These are phyloP conservation scores for Stegodyphus dumicola DNA, from an alignment of 1,140 invertebrate genomes.

Conservation along the genomic window DNA sequence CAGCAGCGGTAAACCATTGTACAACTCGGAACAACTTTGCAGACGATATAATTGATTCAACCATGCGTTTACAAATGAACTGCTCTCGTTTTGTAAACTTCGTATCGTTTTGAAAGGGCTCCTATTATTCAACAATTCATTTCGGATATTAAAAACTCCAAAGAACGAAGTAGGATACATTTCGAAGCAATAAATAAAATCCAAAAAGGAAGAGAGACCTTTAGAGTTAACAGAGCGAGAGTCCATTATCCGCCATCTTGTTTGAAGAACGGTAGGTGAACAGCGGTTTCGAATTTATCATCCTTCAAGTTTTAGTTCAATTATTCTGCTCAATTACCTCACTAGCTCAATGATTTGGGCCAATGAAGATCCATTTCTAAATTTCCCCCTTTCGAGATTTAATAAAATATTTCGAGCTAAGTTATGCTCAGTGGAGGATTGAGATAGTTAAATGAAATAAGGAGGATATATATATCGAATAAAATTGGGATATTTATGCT, in stretches of 20 bases:
- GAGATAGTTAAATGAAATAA: no score
- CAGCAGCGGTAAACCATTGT: conserved; percentile 57
- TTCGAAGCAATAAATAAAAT: conserved; percentile 28
- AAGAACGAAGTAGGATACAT: conserved; percentile 53
- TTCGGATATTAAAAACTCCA: conserved; percentile 50
- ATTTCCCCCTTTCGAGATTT: no score
- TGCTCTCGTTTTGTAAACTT: conserved; percentile 46
- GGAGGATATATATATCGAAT: no score
- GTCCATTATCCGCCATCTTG: conserved; percentile 50
- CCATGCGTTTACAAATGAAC: conserved; percentile 45
- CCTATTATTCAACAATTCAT: conserved; percentile 50
- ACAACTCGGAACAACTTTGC: conserved; percentile 46
- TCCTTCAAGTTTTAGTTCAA: conserved; percentile 27
- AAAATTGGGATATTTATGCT: no score
- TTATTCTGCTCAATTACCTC: conserved; percentile 55
- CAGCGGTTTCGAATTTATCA: conserved; percentile 38
- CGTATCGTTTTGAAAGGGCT: conserved; percentile 13
- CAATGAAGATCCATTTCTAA: not conserved
- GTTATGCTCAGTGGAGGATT: no score
- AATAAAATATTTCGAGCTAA: no score
- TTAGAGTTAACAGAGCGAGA: conserved; percentile 55
- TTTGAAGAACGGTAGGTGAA: conserved; percentile 45
- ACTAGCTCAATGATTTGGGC: not conserved
- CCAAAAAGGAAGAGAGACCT: conserved; percentile 44
- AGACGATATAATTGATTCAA: conserved; percentile 53